Evolutionary conservation across 2,888 invertebrate species (phyloP).

Genomic region (Leptopterna dolabrata): DNA sequence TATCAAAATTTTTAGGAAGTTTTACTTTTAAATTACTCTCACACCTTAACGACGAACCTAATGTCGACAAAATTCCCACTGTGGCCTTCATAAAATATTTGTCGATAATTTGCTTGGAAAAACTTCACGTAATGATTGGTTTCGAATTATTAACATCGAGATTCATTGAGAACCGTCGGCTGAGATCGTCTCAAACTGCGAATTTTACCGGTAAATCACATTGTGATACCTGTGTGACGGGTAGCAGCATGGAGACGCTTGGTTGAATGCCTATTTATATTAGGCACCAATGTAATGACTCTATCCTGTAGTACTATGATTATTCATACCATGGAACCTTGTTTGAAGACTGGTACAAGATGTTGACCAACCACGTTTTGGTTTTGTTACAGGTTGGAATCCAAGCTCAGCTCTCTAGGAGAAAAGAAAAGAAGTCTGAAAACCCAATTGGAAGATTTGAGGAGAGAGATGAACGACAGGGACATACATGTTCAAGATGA

Average conservation of each 20-base stretch:
- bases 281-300: too few species aligned
- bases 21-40: background rate
- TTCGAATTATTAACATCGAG: background rate
- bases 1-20: background rate
- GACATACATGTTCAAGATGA: slow-evolving; percentile 60
- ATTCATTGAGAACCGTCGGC: background rate
- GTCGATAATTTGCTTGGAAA: background rate
- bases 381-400: slow-evolving; percentile 64
- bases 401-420: slow-evolving; percentile 64
- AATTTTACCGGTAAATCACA: too few species aligned
- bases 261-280: too few species aligned
- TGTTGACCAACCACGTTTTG: background rate
- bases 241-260: too few species aligned
- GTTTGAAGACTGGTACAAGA: too few species aligned
- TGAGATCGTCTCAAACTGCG: too few species aligned
- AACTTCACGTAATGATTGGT: background rate
- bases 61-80: background rate
- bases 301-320: too few species aligned
- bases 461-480: slow-evolving; percentile 61
- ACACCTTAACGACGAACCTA: background rate
- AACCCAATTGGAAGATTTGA: slow-evolving; percentile 64
- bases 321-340: too few species aligned
- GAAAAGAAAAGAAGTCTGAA: slow-evolving; percentile 65
- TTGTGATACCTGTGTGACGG: too few species aligned
- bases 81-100: background rate